These are phyloP conservation scores for Propithecus deckenii DNA, from an alignment of 2,797 vertebrate genomes.

Conservation along the genomic window DNA sequence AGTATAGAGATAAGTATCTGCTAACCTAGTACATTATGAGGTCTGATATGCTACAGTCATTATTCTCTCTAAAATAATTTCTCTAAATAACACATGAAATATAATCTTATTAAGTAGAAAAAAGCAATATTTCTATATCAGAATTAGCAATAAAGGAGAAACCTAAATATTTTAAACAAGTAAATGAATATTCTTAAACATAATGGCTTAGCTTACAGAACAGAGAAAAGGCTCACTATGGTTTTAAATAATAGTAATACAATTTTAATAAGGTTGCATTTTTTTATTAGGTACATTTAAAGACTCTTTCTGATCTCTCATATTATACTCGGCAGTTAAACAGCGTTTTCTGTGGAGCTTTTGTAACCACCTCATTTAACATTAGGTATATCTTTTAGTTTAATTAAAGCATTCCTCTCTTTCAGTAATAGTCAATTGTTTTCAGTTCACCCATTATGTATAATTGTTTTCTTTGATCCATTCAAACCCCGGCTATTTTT, in stretches of 20 bases:
- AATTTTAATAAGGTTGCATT: constrained; percentile 69
- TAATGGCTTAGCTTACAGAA: constrained; percentile 78
- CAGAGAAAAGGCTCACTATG: constrained; percentile 52
- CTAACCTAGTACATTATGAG: not conserved
- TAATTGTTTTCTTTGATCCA: constrained; percentile 78
- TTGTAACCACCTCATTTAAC: constrained; percentile 83
- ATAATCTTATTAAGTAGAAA: constrained; percentile 55
- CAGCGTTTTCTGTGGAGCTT: constrained; percentile 59
- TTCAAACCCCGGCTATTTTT: constrained; percentile 45
- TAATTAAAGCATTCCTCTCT: constrained; percentile 81
- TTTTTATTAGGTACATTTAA: constrained; percentile 77
- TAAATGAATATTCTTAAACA: constrained; percentile 77
- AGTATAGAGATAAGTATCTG: not conserved
- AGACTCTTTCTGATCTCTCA: constrained; percentile 79
- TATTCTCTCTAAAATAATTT: constrained; percentile 25
- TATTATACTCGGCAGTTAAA: constrained; percentile 71
- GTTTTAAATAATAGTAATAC: constrained; percentile 70
- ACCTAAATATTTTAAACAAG: constrained; percentile 63
- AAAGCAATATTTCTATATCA: not conserved
- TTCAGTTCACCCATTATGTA: constrained; percentile 70
- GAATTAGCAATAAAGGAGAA: constrained; percentile 37
- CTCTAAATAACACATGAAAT: constrained; percentile 31
- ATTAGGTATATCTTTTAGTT: constrained; percentile 82
- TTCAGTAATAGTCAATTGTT: constrained; percentile 77
- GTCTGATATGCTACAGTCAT: not conserved